Percentiles rank a stretch among this genome's conserved stretches.
Conservation (phyloP, 2,888 invertebrate species). For the Lasioglossum malachurum region DNA sequence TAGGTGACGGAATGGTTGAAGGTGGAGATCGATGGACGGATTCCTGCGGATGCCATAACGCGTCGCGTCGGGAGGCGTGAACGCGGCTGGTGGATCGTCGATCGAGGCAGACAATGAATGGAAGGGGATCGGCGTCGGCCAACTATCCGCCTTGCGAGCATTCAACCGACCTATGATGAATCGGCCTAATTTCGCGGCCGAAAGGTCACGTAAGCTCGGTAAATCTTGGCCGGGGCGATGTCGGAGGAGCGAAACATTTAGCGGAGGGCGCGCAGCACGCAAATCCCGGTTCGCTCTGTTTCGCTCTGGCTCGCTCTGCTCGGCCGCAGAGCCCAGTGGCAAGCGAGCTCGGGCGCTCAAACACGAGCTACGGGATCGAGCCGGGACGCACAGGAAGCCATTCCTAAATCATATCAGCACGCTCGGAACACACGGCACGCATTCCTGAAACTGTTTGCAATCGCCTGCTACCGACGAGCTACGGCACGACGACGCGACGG, state of each 20-base stretch:
- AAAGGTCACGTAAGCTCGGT: slow-evolving; percentile 79
- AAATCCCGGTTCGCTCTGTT: slow-evolving; percentile 58
- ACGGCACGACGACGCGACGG: slow-evolving; percentile 26
- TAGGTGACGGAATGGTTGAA: not conserved
- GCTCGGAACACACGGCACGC: slow-evolving; percentile 76
- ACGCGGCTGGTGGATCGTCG: slow-evolving; percentile 51
- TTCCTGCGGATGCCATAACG: slow-evolving; percentile 15
- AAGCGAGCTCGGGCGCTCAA: not conserved
- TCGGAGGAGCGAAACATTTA: slow-evolving; percentile 59
- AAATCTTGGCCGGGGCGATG: slow-evolving; percentile 76
- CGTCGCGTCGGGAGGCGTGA: slow-evolving; percentile 35
- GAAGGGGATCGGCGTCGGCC: slow-evolving; percentile 28
- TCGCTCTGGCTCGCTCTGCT: not conserved
- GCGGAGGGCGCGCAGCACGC: slow-evolving; percentile 55
- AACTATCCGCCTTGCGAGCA: slow-evolving; percentile 45
- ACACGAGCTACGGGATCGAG: slow-evolving; percentile 13
- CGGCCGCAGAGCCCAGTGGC: not conserved
- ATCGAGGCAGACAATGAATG: slow-evolving; percentile 56
- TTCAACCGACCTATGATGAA: slow-evolving; percentile 77
- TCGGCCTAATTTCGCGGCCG: slow-evolving; percentile 81
- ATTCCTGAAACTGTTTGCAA: slow-evolving; percentile 76
- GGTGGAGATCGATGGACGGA: slow-evolving; percentile 47
- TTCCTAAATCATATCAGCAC: slow-evolving; percentile 81
- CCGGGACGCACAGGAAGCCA: slow-evolving; percentile 62
- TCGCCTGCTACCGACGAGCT: slow-evolving; percentile 43